These are phyloP conservation scores for Gymnarchus niloticus DNA, from an alignment of 2,113 vertebrate genomes.

Conservation along the genomic window DNA sequence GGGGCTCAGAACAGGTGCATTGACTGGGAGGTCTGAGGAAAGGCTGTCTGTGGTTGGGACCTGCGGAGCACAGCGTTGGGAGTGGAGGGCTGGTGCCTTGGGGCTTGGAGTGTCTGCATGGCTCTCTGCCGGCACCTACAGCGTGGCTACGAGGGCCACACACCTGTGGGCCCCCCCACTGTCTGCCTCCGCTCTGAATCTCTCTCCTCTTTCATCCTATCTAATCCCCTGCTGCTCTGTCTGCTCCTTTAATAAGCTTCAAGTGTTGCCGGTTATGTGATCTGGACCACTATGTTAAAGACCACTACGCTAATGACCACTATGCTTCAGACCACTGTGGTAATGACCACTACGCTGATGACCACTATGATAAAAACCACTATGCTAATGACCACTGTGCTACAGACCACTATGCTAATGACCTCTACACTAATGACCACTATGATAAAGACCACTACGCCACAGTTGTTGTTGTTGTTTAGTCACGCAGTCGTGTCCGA, in stretches of 20 bases:
- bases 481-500: no score
- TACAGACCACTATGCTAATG: no score
- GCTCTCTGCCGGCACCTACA: conserved; percentile 20
- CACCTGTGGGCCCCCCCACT: conserved; percentile 9
- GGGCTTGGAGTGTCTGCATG: background rate
- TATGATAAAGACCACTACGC: no score
- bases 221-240: background rate
- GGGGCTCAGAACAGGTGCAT: conserved; percentile 22
- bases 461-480: no score
- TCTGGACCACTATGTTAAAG: background rate
- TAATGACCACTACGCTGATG: no score
- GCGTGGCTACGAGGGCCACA: background rate
- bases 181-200: background rate
- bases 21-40: conserved; percentile 22
- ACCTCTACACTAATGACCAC: no score
- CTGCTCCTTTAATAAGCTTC: background rate
- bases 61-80: background rate
- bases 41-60: conserved; percentile 19
- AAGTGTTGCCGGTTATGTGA: background rate
- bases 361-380: no score
- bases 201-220: background rate
- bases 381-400: no score
- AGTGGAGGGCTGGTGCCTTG: background rate
- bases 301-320: no score
- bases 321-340: no score